phyloP scores from a whole-genome alignment of 2,888 invertebrate species.

The Fragum whitleyi region DNA sequence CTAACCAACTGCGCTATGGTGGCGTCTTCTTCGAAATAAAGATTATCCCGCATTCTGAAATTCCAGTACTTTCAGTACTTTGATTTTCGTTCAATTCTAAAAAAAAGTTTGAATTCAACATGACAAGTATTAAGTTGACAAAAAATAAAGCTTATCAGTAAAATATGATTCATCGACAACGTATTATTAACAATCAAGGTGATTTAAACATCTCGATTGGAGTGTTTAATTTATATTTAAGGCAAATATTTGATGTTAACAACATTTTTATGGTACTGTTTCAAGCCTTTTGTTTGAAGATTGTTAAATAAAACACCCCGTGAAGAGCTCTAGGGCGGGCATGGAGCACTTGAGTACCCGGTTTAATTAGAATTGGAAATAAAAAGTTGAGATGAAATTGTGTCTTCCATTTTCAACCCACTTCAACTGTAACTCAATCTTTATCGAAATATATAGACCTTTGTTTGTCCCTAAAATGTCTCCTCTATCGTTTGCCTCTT shows the following conservation, averaged over 20 bases:
- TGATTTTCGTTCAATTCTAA: too few species aligned
- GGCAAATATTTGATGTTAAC: conserved; percentile 27
- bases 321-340: conserved; percentile 1
- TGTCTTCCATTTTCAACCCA: neutral
- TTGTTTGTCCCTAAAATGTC: too few species aligned
- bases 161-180: neutral
- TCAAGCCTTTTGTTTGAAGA: conserved; percentile 21
- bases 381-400: conserved; percentile 1
- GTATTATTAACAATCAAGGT: neutral
- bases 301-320: conserved; percentile 24
- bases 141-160: neutral
- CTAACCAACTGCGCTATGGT: too few species aligned
- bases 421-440: too few species aligned
- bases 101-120: too few species aligned
- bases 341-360: neutral
- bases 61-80: too few species aligned
- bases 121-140: too few species aligned
- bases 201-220: neutral
- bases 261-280: conserved; percentile 3
- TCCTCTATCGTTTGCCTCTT: too few species aligned
- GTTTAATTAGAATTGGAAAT: conserved; percentile 7
- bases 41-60: too few species aligned
- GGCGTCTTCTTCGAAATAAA: too few species aligned
- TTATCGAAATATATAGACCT: too few species aligned
- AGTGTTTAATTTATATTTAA: conserved; percentile 20